Conservation (phyloP, 2,888 invertebrate species). For the Lasioglossum villosulum region DNA sequence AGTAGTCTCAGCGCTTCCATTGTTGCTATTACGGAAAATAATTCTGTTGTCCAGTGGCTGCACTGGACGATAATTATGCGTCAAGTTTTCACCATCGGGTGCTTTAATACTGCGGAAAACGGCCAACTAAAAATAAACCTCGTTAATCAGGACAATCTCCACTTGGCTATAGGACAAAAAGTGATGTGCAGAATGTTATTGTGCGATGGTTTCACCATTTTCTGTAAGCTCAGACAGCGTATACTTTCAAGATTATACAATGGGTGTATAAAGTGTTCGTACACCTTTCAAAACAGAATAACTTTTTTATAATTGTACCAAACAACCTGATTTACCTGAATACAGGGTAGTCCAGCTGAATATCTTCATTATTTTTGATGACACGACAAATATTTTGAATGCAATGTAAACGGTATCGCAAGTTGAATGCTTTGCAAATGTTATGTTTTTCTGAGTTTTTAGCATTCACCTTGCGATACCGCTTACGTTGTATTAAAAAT, state of each 20-base stretch:
- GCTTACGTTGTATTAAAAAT: no score
- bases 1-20: not conserved
- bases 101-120: conserved; percentile 89
- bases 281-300: no score
- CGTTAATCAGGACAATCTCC: conserved; percentile 1
- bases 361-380: no score
- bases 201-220: not conserved
- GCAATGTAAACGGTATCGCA: no score
- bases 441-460: no score
- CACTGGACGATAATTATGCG: conserved; percentile 93
- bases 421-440: no score
- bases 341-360: not conserved
- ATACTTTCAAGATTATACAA: not conserved
- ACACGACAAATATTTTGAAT: no score
- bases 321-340: no score
- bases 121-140: conserved; percentile 87
- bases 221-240: not conserved
- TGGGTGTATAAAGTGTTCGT: no score
- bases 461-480: no score
- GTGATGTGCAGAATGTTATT: not conserved
- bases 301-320: no score
- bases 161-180: not conserved
- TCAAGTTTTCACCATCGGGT: conserved; percentile 88
- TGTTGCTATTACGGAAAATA: conserved; percentile 87
- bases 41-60: conserved; percentile 91